Conservation (phyloP, 1,140 invertebrate genomes). For the Epicauta chinensis region DNA sequence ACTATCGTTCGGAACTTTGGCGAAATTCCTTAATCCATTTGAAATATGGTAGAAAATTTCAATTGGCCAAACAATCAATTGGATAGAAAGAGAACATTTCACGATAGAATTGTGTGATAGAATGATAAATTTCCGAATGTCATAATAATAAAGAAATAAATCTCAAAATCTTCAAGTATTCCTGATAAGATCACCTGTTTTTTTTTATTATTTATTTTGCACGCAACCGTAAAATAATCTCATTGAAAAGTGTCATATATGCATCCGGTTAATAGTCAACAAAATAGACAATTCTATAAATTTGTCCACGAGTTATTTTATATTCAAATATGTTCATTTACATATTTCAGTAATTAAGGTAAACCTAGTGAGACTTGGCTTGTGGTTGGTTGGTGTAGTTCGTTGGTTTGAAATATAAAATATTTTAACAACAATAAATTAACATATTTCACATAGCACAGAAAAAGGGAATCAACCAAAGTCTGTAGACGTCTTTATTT, state of each 20-base stretch:
- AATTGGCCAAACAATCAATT: too few relatives aligned
- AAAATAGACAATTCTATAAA: conserved; percentile 22
- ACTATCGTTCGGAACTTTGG: too few relatives aligned
- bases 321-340: conserved; percentile 27
- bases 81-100: too few relatives aligned
- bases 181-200: too few relatives aligned
- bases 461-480: conserved; percentile 19
- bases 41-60: too few relatives aligned
- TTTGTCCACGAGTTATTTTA: conserved; percentile 16
- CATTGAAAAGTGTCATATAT: conserved; percentile 3
- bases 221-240: conserved; percentile 10
- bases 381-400: too few relatives aligned
- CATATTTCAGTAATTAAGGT: conserved; percentile 26
- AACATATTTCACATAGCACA: conserved; percentile 9
- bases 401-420: conserved; percentile 10
- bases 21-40: too few relatives aligned
- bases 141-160: too few relatives aligned
- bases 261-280: conserved; percentile 17
- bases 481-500: neutral
- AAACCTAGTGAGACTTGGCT: conserved; percentile 13
- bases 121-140: too few relatives aligned
- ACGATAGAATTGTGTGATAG: too few relatives aligned
- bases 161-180: too few relatives aligned
- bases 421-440: conserved; percentile 19
- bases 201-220: neutral